phyloP scores from a whole-genome alignment of 2,888 invertebrate species.

The Euphydryas editha region DNA sequence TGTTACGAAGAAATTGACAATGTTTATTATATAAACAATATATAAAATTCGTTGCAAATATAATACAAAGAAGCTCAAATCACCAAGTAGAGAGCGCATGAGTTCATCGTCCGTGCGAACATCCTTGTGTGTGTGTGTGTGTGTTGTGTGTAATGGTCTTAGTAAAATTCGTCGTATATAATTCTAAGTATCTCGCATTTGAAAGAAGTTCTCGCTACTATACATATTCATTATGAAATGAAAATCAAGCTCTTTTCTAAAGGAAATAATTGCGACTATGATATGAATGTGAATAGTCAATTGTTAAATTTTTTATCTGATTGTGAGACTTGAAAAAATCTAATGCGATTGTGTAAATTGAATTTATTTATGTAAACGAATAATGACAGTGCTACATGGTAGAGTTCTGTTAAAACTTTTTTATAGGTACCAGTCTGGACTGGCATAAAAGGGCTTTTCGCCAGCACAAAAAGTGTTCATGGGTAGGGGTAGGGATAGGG shows the following conservation, averaged over 20 bases:
- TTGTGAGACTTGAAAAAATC: too few species aligned
- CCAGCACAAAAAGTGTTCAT: not conserved
- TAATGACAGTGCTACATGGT: too few species aligned
- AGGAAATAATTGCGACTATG: not conserved
- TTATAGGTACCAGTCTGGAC: too few species aligned
- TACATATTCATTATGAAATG: constrained; percentile 7
- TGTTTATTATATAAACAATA: not conserved
- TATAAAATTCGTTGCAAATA: constrained; percentile 14
- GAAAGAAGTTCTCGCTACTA: constrained; percentile 19
- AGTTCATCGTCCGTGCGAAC: constrained; percentile 43
- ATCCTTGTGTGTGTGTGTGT: too few species aligned
- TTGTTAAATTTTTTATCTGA: too few species aligned
- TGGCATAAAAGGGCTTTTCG: too few species aligned
- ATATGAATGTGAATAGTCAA: too few species aligned
- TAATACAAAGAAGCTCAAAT: constrained; percentile 28
- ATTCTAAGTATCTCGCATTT: constrained; percentile 14
- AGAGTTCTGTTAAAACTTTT: too few species aligned
- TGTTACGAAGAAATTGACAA: not conserved
- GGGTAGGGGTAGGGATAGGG: not conserved
- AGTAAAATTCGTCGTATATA: constrained; percentile 50
- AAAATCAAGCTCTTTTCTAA: not conserved
- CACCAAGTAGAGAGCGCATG: constrained; percentile 35
- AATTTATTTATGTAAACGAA: too few species aligned
- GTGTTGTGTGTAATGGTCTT: constrained; percentile 57
- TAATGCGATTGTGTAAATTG: too few species aligned